Evolutionary conservation across 2,113 vertebrate species (phyloP), one percentile per base, ranked within the genome.

Genomic region (Sceloporus tristichus): DNA sequence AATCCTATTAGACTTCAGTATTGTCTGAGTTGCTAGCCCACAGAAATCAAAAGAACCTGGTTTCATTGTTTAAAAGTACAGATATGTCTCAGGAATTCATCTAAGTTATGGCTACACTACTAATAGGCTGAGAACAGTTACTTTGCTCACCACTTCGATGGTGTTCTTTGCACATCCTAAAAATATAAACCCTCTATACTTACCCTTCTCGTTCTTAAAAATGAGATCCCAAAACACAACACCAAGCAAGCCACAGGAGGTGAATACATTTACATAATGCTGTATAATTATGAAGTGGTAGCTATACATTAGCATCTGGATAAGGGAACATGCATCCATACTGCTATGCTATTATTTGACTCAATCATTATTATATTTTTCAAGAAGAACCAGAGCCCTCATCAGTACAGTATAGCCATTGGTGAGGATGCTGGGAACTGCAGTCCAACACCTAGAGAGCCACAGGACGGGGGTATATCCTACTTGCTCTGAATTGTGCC

Each of bases 201-300:
- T 92, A 95, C 85, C 90, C 91, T 92, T 86, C 91, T 91, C 93
- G 90, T 92, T 88, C 56, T 88, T 82, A 80, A 91, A 94, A 87
- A 94, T 73, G 92, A 93, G 79, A 80, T 90, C 88, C 59, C 66
- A 91, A 86, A 13, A 76, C 79, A 85, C 81, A 90, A 92, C 48
- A 92, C 90, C 38, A 70, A 90, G 87, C 48, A 80, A 87, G 75
- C 85, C 85, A 91, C 70, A 85, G 38, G n/a, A 53, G 2, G 70
- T 73, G 71, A 16, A 85, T 40, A 81, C 27, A 68, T 75, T 85
- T 65, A 90, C 86, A 11, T 2, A 79, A 73, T 38, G 71, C 83
- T 79, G 54, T 42, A 56, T 77, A 73, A 85, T 88, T 83, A n/a
- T 23, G 8, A 54, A 56, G 56, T 0, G 29, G 53, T 90, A 79